Percentiles rank a stretch among this genome's conserved stretches.
These are phyloP conservation scores for Apeira syringaria DNA, from an alignment of 2,888 invertebrate species.

Conservation along the genomic window DNA sequence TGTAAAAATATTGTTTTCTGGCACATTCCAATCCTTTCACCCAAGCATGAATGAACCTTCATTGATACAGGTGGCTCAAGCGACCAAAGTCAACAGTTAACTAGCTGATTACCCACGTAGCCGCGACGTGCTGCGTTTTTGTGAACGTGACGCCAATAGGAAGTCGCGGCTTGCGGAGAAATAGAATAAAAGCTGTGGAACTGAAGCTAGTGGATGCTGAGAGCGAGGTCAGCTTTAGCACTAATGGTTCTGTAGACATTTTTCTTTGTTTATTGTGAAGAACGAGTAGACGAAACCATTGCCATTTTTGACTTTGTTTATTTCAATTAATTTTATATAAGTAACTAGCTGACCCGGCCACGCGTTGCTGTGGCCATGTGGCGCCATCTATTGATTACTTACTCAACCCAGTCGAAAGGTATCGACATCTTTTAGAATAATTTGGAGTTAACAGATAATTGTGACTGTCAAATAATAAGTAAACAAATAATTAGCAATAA, in stretches of 20 bases:
- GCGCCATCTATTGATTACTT: too few relatives aligned
- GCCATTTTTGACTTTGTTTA: too few relatives aligned
- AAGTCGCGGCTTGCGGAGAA: conserved; percentile 33
- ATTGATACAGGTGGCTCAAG: conserved; percentile 17
- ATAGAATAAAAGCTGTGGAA: conserved; percentile 22
- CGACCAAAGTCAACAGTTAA: conserved; percentile 64
- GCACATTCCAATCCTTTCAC: conserved; percentile 12
- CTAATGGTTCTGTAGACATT: conserved; percentile 3
- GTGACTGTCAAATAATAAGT: too few relatives aligned
- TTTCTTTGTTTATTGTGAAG: too few relatives aligned
- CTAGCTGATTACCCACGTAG: conserved; percentile 71
- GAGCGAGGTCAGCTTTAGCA: neutral
- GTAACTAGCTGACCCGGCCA: too few relatives aligned
- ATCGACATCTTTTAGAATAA: too few relatives aligned
- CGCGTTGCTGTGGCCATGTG: too few relatives aligned
- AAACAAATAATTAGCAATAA: too few relatives aligned
- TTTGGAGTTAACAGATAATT: too few relatives aligned
- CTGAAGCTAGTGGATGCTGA: conserved; percentile 4
- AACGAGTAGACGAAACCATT: too few relatives aligned
- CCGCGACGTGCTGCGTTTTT: conserved; percentile 51
- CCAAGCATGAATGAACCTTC: conserved; percentile 31
- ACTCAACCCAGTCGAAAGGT: too few relatives aligned
- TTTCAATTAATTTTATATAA: too few relatives aligned
- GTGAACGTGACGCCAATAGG: conserved; percentile 35
- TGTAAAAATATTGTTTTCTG: conserved; percentile 1